These are phyloP conservation scores for Xenops minutus DNA, from an alignment of 2,797 vertebrate species.

Conservation along the genomic window DNA sequence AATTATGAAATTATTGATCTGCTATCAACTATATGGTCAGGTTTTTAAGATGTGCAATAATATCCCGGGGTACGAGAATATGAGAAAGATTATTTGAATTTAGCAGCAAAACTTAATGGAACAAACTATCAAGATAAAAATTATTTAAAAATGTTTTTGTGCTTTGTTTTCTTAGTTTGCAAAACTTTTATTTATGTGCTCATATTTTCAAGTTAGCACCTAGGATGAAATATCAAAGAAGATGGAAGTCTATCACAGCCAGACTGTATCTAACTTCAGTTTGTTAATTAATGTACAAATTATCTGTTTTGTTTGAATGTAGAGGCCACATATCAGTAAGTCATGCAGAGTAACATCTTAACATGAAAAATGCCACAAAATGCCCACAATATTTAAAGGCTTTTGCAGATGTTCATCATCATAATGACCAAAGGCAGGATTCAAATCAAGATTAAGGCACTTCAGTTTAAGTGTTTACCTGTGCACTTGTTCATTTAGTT, in stretches of 20 bases:
- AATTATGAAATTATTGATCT: conserved; percentile 42
- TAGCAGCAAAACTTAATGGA: not conserved
- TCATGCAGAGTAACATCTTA: not conserved
- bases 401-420: not conserved
- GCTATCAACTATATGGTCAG: not conserved
- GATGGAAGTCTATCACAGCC: not conserved
- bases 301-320: not conserved
- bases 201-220: not conserved
- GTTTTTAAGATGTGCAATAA: not conserved
- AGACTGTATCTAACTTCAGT: not conserved
- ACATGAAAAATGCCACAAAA: not conserved
- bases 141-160: not conserved
- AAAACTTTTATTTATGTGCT: not conserved
- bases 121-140: not conserved
- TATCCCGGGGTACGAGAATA: not conserved
- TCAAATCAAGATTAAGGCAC: not conserved
- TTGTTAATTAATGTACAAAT: not conserved
- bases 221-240: not conserved
- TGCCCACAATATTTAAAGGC: not conserved
- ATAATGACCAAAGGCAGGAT: not conserved
- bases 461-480: not conserved
- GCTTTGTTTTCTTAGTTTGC: not conserved
- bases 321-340: not conserved
- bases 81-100: conserved; percentile 1
- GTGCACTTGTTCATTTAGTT: not conserved